Percentiles rank a stretch among this genome's conserved stretches.
These are phyloP conservation scores for Petromus typicus DNA, from an alignment of 2,113 vertebrate genomes.

Conservation along the genomic window DNA sequence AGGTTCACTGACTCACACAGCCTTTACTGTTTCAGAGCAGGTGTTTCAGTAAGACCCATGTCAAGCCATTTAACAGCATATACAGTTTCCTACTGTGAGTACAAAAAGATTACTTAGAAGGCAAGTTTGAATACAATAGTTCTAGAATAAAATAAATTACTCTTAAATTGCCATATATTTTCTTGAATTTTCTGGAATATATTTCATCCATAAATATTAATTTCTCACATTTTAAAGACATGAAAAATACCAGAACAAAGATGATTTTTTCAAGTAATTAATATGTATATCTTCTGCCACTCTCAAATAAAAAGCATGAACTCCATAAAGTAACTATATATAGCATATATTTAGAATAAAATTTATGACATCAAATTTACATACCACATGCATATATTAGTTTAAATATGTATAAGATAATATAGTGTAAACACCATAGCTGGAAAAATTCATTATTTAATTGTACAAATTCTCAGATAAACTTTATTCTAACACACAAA, in stretches of 20 bases:
- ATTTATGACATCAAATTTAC: background rate
- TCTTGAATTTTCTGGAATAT: background rate
- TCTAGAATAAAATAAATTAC: background rate
- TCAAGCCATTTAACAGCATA: background rate
- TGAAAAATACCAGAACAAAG: background rate
- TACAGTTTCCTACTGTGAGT: background rate
- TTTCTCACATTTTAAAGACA: background rate
- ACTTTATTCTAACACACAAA: background rate
- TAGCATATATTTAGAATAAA: background rate
- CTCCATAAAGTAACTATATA: background rate
- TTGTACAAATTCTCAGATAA: background rate
- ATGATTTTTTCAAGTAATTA: background rate
- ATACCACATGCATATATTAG: background rate
- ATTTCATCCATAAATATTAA: background rate
- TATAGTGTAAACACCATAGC: background rate
- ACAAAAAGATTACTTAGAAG: background rate
- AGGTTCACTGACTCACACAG: background rate
- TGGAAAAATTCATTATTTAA: background rate
- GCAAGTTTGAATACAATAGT: background rate
- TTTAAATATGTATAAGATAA: background rate
- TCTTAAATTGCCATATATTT: background rate
- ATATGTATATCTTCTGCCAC: background rate
- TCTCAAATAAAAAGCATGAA: background rate
- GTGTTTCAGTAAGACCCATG: background rate
- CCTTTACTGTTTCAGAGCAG: background rate